Percentiles rank a stretch among this genome's conserved stretches.
phyloP scores from a whole-genome alignment of 2,797 vertebrate genomes.

The Mus minutoides region DNA sequence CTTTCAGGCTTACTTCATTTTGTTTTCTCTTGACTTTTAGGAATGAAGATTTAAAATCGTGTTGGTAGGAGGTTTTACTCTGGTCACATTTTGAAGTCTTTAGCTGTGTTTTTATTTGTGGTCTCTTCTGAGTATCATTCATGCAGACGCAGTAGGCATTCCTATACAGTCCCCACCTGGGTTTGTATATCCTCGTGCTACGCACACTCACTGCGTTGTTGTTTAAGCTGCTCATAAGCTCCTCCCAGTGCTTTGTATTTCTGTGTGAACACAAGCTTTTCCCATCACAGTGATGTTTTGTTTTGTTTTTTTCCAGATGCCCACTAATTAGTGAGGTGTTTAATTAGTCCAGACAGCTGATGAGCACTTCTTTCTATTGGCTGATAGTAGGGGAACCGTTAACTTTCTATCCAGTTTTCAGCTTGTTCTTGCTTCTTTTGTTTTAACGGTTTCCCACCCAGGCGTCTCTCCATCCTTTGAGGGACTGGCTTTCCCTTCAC shows the following conservation, averaged over 20 bases:
- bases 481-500: background rate
- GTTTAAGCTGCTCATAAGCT: background rate
- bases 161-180: background rate
- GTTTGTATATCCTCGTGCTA: background rate
- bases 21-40: slow-evolving; percentile 26
- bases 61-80: background rate
- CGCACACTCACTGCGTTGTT: background rate
- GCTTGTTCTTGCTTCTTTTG: slow-evolving; percentile 54
- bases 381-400: slow-evolving; percentile 44
- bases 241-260: slow-evolving; percentile 38
- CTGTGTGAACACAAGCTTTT: slow-evolving; percentile 52
- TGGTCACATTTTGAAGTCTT: background rate
- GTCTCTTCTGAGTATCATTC: background rate
- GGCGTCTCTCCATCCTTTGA: background rate
- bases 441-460: slow-evolving; percentile 36
- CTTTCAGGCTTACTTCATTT: background rate
- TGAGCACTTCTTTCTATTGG: background rate
- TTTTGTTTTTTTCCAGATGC: slow-evolving; percentile 70
- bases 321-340: slow-evolving; percentile 71
- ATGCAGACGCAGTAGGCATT: background rate
- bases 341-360: slow-evolving; percentile 73
- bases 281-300: slow-evolving; percentile 56
- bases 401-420: slow-evolving; percentile 37
- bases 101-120: slow-evolving; percentile 4
- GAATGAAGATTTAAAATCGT: background rate